A percentile compares a stretch with the other conserved stretches of the same genome.
These are phyloP conservation scores for Tipula helvola DNA, from an alignment of 2,888 invertebrate species.

Conservation along the genomic window DNA sequence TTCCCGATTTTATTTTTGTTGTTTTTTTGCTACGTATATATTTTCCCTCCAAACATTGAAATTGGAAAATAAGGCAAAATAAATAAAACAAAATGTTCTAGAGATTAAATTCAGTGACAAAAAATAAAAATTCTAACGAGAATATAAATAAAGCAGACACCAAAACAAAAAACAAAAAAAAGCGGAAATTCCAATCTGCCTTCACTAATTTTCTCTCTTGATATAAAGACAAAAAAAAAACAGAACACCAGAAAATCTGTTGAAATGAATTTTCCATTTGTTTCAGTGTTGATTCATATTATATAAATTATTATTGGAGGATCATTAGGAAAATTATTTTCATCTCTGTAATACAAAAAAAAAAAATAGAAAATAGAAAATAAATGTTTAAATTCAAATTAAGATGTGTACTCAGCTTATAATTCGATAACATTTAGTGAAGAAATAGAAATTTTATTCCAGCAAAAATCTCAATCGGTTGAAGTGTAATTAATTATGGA, in stretches of 20 bases:
- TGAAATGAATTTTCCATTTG: neutral
- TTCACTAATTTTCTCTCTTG: neutral
- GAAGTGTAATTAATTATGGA: neutral
- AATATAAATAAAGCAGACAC: neutral
- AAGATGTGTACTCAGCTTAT: neutral
- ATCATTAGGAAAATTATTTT: neutral
- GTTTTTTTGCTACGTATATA: neutral
- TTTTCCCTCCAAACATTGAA: neutral
- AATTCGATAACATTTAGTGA: neutral
- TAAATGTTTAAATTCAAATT: neutral
- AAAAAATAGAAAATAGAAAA: neutral
- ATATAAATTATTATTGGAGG: neutral
- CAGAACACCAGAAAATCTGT: neutral
- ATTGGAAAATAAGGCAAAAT: neutral
- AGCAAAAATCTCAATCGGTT: neutral
- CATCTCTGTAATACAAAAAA: neutral
- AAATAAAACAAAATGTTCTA: neutral
- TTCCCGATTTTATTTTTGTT: neutral
- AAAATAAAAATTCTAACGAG: neutral
- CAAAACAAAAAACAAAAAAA: neutral
- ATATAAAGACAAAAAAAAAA: neutral
- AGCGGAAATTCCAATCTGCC: neutral
- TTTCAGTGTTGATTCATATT: neutral
- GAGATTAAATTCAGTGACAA: slow-evolving; percentile 4
- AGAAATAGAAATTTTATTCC: neutral